phyloP scores from a whole-genome alignment of 2,113 vertebrate genomes.

The Rynchops niger region DNA sequence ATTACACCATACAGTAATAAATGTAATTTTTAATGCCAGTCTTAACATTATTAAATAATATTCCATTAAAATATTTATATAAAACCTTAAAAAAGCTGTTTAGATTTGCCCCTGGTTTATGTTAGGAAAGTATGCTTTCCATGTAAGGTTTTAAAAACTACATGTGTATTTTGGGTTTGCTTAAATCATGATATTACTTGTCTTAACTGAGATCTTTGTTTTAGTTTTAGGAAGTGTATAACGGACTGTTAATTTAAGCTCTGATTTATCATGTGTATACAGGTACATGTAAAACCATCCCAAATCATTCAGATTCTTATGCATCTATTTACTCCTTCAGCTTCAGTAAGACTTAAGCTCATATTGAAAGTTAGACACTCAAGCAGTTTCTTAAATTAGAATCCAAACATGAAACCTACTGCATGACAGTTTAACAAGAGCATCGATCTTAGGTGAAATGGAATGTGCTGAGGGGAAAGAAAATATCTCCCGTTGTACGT shows the following conservation, averaged over 20 bases:
- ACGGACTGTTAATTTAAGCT: not conserved
- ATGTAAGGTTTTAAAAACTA: not conserved
- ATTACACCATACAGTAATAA: constrained; percentile 54
- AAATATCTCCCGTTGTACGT: accelerated
- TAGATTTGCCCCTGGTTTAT: not conserved
- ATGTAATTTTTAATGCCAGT: constrained; percentile 55
- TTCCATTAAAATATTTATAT: constrained; percentile 51
- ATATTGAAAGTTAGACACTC: not conserved
- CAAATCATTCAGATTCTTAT: not conserved
- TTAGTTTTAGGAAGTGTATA: not conserved
- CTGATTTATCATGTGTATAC: not conserved
- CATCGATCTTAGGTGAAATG: not conserved
- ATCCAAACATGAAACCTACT: not conserved
- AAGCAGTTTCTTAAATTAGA: not conserved
- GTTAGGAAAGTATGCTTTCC: not conserved
- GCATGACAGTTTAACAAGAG: not conserved
- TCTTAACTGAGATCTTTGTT: not conserved
- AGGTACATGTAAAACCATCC: not conserved
- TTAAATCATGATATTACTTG: not conserved
- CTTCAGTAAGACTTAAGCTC: not conserved
- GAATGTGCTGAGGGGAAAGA: not conserved
- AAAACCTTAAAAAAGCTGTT: constrained; percentile 12
- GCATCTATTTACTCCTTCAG: not conserved
- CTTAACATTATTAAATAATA: constrained; percentile 63
- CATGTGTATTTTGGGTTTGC: not conserved